Evolutionary conservation across 1,140 invertebrate species (phyloP).

Genomic region (Drosophila triauraria): DNA sequence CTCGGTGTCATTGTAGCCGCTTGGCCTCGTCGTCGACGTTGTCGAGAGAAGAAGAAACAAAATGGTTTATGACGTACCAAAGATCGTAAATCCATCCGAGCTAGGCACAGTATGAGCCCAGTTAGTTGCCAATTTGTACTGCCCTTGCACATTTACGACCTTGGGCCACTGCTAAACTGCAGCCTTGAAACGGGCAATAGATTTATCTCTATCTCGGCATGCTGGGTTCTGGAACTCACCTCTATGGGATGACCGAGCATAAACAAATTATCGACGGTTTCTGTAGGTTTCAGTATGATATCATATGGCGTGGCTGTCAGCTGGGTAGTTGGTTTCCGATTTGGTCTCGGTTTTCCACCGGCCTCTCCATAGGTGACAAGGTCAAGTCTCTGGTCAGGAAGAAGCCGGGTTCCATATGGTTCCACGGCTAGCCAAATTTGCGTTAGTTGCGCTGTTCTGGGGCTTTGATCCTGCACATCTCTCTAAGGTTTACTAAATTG

Average conservation of each 20-base stretch:
- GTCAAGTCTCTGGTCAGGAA: slow-evolving; percentile 34
- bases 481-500: slow-evolving; percentile 1
- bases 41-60: slow-evolving; percentile 25
- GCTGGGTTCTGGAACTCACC: slow-evolving; percentile 22
- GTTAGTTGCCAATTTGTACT: slow-evolving; percentile 70
- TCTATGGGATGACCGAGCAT: slow-evolving; percentile 61
- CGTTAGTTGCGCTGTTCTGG: slow-evolving; percentile 28
- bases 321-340: slow-evolving; percentile 33
- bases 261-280: slow-evolving; percentile 79
- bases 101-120: slow-evolving; percentile 35
- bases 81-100: slow-evolving; percentile 69
- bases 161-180: slow-evolving; percentile 45
- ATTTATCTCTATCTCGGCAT: slow-evolving; percentile 4
- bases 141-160: slow-evolving; percentile 64
- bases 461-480: slow-evolving; percentile 4
- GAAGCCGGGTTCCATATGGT: slow-evolving; percentile 28
- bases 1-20: slow-evolving; percentile 75
- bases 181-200: slow-evolving; percentile 49
- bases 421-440: slow-evolving; percentile 62
- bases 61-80: slow-evolving; percentile 52
- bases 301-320: slow-evolving; percentile 63
- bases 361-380: slow-evolving; percentile 66
- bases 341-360: slow-evolving; percentile 30
- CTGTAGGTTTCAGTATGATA: slow-evolving; percentile 42
- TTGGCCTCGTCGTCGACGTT: slow-evolving; percentile 35